A percentile compares a stretch with the other conserved stretches of the same genome.
These are phyloP conservation scores for Hedychridium roseum DNA, from an alignment of 2,888 invertebrate genomes.

Conservation along the genomic window DNA sequence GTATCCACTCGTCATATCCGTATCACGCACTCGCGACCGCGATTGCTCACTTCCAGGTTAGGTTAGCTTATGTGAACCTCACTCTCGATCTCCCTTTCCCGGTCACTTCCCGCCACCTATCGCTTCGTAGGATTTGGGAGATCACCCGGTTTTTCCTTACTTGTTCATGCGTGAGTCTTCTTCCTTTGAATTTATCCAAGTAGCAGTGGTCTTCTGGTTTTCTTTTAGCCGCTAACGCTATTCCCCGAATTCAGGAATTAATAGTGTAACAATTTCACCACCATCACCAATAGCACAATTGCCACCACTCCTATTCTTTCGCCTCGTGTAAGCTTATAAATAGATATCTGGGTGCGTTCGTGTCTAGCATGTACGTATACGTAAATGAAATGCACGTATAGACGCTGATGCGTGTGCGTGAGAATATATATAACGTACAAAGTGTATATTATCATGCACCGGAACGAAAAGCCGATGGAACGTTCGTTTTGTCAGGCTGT, in stretches of 20 bases:
- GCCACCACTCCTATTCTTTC: conserved; percentile 23
- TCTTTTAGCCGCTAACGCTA: no score
- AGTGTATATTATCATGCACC: neutral
- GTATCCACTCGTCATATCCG: conserved; percentile 53
- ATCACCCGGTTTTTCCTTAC: no score
- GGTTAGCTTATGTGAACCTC: no score
- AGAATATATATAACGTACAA: neutral
- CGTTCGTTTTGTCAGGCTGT: neutral
- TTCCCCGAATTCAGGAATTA: no score
- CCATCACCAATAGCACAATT: neutral
- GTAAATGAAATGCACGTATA: neutral
- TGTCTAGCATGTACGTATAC: conserved; percentile 33
- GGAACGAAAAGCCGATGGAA: neutral
- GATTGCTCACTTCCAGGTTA: conserved; percentile 18
- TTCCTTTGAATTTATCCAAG: no score
- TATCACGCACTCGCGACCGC: conserved; percentile 28
- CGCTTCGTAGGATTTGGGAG: no score
- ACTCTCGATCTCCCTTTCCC: no score
- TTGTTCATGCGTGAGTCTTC: no score
- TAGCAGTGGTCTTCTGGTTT: no score
- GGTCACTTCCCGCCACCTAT: no score
- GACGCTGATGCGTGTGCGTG: conserved; percentile 30
- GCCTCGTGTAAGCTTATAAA: conserved; percentile 50
- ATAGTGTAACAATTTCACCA: no score
- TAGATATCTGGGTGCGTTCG: conserved; percentile 59